These are phyloP conservation scores for Myotis yumanensis DNA, from an alignment of 2,113 vertebrate species.

Conservation along the genomic window DNA sequence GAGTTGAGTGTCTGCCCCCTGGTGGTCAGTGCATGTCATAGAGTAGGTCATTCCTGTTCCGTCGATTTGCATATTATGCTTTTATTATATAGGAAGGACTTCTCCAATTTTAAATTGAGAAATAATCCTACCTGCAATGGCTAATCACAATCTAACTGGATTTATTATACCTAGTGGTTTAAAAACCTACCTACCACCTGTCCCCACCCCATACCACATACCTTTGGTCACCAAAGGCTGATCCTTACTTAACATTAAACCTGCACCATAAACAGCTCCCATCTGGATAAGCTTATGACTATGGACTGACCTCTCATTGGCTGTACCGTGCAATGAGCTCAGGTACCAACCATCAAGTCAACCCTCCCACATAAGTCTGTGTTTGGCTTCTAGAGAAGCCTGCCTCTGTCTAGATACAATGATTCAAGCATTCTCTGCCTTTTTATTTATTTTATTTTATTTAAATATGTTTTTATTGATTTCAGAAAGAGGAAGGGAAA, in stretches of 20 bases:
- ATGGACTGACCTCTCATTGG: not conserved
- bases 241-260: constrained; percentile 76
- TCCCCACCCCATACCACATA: constrained; percentile 60
- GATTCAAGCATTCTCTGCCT: not conserved
- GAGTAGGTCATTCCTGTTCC: too few species aligned
- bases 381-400: not conserved
- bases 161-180: constrained; percentile 77
- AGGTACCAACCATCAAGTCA: not conserved
- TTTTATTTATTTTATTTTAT: not conserved
- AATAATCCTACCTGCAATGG: constrained; percentile 78
- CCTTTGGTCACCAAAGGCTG: constrained; percentile 77
- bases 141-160: constrained; percentile 67
- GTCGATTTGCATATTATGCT: too few species aligned
- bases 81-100: not conserved
- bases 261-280: constrained; percentile 69
- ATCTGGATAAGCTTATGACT: constrained; percentile 54
- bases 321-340: not conserved
- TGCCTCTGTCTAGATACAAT: not conserved
- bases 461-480: too few species aligned
- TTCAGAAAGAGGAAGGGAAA: too few species aligned
- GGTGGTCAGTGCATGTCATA: too few species aligned
- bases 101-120: constrained; percentile 40
- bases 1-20: too few species aligned
- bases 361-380: not conserved
- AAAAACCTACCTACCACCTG: constrained; percentile 63